Conservation (phyloP, 1,140 invertebrate species). For the Trypoxylus dichotomus region DNA sequence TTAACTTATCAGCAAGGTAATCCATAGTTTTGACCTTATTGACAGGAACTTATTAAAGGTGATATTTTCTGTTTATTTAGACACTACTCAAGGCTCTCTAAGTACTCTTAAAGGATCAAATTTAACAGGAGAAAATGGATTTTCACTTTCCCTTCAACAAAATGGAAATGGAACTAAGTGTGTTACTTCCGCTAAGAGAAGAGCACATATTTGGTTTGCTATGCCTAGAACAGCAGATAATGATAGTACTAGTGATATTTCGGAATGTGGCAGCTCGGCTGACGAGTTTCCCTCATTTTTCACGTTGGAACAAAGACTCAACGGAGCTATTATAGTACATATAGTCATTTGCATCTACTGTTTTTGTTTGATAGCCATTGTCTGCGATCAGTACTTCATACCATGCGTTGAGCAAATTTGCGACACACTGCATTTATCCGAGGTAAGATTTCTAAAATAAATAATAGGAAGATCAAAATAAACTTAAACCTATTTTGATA, state of each 20-base stretch:
- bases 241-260: neutral
- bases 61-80: neutral
- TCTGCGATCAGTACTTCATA: slow-evolving; percentile 86
- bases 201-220: neutral
- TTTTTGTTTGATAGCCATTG: slow-evolving; percentile 75
- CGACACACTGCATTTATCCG: slow-evolving; percentile 68
- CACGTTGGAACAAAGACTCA: slow-evolving; percentile 51
- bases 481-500: too few species aligned
- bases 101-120: neutral
- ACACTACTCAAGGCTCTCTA: neutral
- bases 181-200: neutral
- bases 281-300: slow-evolving; percentile 64
- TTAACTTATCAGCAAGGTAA: slow-evolving; percentile 2
- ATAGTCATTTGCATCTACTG: slow-evolving; percentile 77
- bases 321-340: slow-evolving; percentile 75
- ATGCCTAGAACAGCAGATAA: neutral
- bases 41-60: neutral
- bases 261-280: slow-evolving; percentile 39
- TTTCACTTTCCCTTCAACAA: neutral
- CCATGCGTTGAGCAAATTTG: slow-evolving; percentile 82
- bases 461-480: too few species aligned
- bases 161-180: neutral
- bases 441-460: slow-evolving; percentile 54
- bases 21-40: neutral
- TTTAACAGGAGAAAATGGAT: neutral